Evolutionary conservation across 2,113 vertebrate genomes (phyloP).

Genomic region (Asarcornis scutulata): DNA sequence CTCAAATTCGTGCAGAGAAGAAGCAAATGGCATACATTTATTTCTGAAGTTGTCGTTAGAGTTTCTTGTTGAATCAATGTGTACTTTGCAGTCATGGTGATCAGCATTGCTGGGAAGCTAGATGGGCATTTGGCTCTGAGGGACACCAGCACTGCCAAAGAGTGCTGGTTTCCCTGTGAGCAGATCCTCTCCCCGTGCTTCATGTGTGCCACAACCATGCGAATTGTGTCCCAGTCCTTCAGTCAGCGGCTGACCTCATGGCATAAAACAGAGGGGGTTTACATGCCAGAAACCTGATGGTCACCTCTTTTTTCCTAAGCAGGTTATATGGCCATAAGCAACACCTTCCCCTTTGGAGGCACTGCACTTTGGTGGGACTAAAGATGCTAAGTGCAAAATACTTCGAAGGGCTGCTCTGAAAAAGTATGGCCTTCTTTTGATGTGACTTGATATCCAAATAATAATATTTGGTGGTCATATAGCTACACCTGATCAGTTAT

Average conservation of each 20-base stretch:
- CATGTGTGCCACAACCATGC: accelerated
- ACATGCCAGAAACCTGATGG: not conserved
- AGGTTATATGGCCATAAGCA: not conserved
- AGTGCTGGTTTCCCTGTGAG: not conserved
- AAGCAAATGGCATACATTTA: not conserved
- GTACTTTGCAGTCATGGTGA: accelerated
- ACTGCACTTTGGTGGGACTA: not conserved
- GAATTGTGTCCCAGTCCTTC: not conserved
- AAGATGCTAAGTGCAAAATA: not conserved
- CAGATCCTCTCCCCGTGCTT: not conserved
- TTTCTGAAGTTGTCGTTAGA: not conserved
- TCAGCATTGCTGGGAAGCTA: not conserved
- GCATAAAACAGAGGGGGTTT: not conserved
- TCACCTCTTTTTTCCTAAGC: not conserved
- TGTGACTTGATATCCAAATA: not conserved
- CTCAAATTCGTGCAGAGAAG: not conserved
- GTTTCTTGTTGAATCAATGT: not conserved
- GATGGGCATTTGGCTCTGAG: not conserved
- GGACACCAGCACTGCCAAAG: not conserved
- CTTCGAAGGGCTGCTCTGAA: not conserved
- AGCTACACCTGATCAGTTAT: not conserved
- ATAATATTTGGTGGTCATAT: not conserved
- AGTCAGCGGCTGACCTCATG: not conserved
- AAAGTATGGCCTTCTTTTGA: not conserved
- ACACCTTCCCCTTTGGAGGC: not conserved